Conservation (phyloP, 2,888 invertebrate genomes). For the Drosophila macrothrix region DNA sequence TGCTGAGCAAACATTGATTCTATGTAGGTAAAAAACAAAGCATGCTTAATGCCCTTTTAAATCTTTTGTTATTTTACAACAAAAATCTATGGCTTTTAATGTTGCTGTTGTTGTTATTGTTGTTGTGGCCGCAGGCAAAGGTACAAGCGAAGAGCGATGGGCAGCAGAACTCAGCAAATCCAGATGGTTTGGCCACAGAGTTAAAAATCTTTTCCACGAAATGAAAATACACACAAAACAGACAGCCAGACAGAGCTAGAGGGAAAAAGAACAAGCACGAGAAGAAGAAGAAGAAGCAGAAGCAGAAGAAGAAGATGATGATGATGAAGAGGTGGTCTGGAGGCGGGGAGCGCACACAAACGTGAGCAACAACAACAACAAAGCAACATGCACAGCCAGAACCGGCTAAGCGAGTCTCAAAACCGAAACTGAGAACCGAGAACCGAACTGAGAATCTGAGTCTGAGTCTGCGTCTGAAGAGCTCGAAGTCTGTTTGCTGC, state of each 20-base stretch:
- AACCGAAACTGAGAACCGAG: conserved; percentile 23
- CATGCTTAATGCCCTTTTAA: conserved; percentile 79
- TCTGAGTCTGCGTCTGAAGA: conserved; percentile 5
- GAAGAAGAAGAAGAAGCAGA: conserved; percentile 34
- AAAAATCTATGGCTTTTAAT: conserved; percentile 67
- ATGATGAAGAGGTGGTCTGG: conserved; percentile 18
- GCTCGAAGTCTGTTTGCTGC: conserved; percentile 44
- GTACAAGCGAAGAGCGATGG: conserved; percentile 45
- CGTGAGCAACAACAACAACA: conserved; percentile 62
- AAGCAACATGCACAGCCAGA: conserved; percentile 61
- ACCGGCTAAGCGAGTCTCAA: conserved; percentile 80
- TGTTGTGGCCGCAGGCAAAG: conserved; percentile 56
- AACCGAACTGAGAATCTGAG: background rate
- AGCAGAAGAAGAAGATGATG: conserved; percentile 16
- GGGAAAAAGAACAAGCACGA: conserved; percentile 44
- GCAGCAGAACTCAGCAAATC: conserved; percentile 64
- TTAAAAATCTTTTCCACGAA: conserved; percentile 81
- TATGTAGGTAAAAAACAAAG: conserved; percentile 68
- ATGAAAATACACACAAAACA: conserved; percentile 71
- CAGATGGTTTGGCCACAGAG: conserved; percentile 77
- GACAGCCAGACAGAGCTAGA: conserved; percentile 34
- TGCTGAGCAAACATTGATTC: conserved; percentile 52
- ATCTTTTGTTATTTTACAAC: conserved; percentile 81
- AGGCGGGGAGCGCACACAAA: conserved; percentile 50
- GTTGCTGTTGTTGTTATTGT: conserved; percentile 38